phyloP scores from a whole-genome alignment of 2,888 invertebrate species.

The Phoronis australis region DNA sequence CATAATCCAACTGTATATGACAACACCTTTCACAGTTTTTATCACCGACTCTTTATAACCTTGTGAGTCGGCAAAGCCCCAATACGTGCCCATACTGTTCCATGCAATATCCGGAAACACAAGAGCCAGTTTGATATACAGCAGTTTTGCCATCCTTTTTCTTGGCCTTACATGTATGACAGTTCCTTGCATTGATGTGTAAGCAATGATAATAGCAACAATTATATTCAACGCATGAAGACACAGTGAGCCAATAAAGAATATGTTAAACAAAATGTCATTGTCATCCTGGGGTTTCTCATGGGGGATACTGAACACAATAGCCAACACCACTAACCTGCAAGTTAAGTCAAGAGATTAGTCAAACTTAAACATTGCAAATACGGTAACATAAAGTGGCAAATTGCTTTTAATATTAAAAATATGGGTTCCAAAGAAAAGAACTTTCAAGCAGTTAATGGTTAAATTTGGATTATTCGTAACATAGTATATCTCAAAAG shows the following conservation, averaged over 20 bases:
- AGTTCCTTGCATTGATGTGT: constrained; percentile 61
- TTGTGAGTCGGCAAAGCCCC: constrained; percentile 61
- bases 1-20: constrained; percentile 76
- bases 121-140: constrained; percentile 67
- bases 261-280: too few relatives aligned
- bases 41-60: constrained; percentile 30
- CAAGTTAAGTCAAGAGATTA: too few relatives aligned
- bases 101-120: constrained; percentile 73
- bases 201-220: constrained; percentile 43
- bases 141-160: constrained; percentile 65
- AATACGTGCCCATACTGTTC: constrained; percentile 78
- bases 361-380: too few relatives aligned
- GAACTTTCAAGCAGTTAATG: too few relatives aligned
- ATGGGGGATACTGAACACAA: constrained; percentile 61
- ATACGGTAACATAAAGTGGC: too few relatives aligned
- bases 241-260: constrained; percentile 62
- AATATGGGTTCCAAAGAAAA: too few relatives aligned
- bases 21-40: constrained; percentile 59
- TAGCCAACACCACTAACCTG: constrained; percentile 65
- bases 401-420: too few relatives aligned
- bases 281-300: constrained; percentile 66
- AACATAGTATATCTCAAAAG: too few relatives aligned
- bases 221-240: constrained; percentile 44
- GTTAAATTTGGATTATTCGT: too few relatives aligned
- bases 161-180: constrained; percentile 71